Percentiles rank a stretch among this genome's conserved stretches.
These are phyloP conservation scores for Opisthograptis luteolata DNA, from an alignment of 2,888 invertebrate species.

Conservation along the genomic window DNA sequence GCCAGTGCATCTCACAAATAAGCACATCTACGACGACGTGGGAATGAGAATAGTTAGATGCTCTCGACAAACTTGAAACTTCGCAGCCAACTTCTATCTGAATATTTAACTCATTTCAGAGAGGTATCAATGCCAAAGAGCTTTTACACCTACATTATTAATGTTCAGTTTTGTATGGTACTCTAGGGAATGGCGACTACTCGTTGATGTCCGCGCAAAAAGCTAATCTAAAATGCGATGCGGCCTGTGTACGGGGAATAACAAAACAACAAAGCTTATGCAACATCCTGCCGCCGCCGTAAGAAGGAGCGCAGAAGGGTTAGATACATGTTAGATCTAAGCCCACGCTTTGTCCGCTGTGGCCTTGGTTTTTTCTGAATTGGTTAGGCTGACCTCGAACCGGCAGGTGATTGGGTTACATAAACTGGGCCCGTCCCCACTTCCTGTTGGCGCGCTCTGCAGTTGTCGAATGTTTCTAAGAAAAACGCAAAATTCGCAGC, in stretches of 20 bases:
- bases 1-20: constrained; percentile 52
- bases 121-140: constrained; percentile 38
- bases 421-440: constrained; percentile 81
- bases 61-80: constrained; percentile 60
- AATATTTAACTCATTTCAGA: constrained; percentile 44
- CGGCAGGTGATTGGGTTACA: constrained; percentile 84
- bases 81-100: constrained; percentile 46
- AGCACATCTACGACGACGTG: constrained; percentile 52
- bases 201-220: constrained; percentile 63
- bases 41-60: constrained; percentile 62
- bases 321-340: constrained; percentile 68
- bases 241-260: constrained; percentile 67
- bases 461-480: constrained; percentile 79
- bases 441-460: constrained; percentile 81
- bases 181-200: constrained; percentile 50
- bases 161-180: constrained; percentile 60
- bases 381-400: constrained; percentile 69
- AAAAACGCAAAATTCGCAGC: constrained; percentile 75
- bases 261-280: constrained; percentile 82
- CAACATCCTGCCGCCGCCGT: constrained; percentile 76
- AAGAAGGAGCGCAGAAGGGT: constrained; percentile 62
- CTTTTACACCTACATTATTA: constrained; percentile 50
- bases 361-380: constrained; percentile 80
- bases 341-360: constrained; percentile 67
- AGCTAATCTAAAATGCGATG: constrained; percentile 79